Evolutionary conservation across 2,797 vertebrate species (phyloP).

Genomic region (Sebastes cheni): DNA sequence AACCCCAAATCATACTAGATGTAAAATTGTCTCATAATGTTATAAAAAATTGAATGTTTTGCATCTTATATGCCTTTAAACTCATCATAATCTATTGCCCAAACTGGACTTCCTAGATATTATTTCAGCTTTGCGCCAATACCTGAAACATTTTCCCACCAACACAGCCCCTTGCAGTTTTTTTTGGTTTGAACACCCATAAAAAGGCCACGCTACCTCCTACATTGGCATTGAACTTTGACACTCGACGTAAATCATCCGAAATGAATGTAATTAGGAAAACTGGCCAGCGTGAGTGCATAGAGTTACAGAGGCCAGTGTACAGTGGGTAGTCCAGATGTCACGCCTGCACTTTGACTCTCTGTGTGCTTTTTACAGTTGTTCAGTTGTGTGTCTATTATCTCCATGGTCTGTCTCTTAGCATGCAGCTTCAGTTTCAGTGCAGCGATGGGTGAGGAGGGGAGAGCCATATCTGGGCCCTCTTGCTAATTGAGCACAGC

Average conservation of each 20-base stretch:
- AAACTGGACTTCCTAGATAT: background rate
- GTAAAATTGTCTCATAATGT: background rate
- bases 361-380: slow-evolving; percentile 8
- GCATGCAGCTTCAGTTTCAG: slow-evolving; percentile 65
- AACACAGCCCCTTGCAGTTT: background rate
- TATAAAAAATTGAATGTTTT: background rate
- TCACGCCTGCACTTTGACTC: slow-evolving; percentile 15
- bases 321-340: slow-evolving; percentile 14
- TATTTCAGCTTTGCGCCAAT: too few relatives aligned
- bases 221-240: background rate
- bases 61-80: background rate
- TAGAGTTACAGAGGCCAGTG: background rate
- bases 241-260: background rate
- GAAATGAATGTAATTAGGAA: background rate
- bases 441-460: slow-evolving; percentile 49
- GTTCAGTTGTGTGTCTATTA: slow-evolving; percentile 29
- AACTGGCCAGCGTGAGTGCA: background rate
- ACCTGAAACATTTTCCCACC: too few relatives aligned
- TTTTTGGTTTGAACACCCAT: background rate
- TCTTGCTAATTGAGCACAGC: slow-evolving; percentile 77
- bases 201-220: background rate
- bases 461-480: slow-evolving; percentile 66
- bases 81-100: background rate
- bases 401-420: slow-evolving; percentile 55
- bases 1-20: too few relatives aligned